Base-by-base conservation (phyloP, 35 echinoderm and acorn worm genomes). In the Hemicentrotus pulcherrimus region DNA sequence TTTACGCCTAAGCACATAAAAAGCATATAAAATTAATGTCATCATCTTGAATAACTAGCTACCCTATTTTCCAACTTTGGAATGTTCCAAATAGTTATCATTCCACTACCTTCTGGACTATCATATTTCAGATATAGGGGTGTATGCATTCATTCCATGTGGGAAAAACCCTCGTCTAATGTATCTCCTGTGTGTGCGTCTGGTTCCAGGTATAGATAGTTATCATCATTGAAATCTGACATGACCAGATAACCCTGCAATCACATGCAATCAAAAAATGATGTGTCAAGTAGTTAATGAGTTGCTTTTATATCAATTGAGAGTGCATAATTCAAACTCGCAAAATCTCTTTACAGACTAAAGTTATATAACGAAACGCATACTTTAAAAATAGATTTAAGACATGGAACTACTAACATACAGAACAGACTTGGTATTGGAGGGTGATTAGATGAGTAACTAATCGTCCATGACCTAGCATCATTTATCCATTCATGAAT, bases 231-330 rank as follows among this genome's bases (percentile, higher is more conserved):
- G 41, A 95, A 46, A 45, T 92, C 88, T 10, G 87, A 31, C 95
- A 95, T 95, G 12, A 70, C 48, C 13, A 95, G 89, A 52, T 95
- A 95, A 32, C 95, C 95, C 88, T 95, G 88, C 1, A 92, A 65
- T 50, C 31, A 91, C 10, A 91, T 22, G 16, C 32, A 70, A 95
- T 18, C 31, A 45, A 48, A 92, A 46, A 12, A 4, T 85, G 15
- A 19, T 19, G 70, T 85, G 0, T 85, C 70, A 85, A 19, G 70
- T 0, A 19, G 2, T 19, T 41, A 41, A 41, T 3, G 35, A 85
- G 0, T 85, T 4, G 30, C 70, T 85, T 30, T 85, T 85, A 85
- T 30, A 85, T 16, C 70, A 85, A 85, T 30, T 19, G 70, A 19
- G 30, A 16, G 70, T 85, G 70, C 15, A 16, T 19, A 85, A 0